Conservation (phyloP, 1,140 invertebrate species). For the Anoplophora glabripennis region DNA sequence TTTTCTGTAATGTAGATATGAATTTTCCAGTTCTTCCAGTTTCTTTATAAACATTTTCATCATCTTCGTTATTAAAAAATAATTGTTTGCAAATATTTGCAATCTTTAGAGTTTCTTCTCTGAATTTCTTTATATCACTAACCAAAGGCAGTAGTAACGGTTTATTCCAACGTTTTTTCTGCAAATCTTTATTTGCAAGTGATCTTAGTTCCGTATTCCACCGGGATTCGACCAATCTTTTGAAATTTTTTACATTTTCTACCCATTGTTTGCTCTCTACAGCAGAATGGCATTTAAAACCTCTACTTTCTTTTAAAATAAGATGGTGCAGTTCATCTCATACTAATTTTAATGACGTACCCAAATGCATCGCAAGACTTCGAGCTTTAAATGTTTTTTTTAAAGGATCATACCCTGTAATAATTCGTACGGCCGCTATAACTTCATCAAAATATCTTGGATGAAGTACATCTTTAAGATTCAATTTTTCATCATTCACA, state of each 20-base stretch:
- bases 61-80: slow-evolving; percentile 2
- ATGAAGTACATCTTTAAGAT: slow-evolving; percentile 21
- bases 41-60: slow-evolving; percentile 16
- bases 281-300: slow-evolving; percentile 24
- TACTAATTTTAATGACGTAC: slow-evolving; percentile 22
- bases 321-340: slow-evolving; percentile 24
- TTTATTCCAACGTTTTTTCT: slow-evolving; percentile 31
- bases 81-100: not conserved
- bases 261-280: slow-evolving; percentile 15
- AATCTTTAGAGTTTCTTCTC: slow-evolving; percentile 3
- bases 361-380: slow-evolving; percentile 27
- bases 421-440: slow-evolving; percentile 15
- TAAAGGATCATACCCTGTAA: slow-evolving; percentile 21
- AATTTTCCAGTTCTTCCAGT: too few relatives aligned
- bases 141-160: slow-evolving; percentile 30
- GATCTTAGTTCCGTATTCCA: slow-evolving; percentile 28
- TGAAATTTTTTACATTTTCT: slow-evolving; percentile 28
- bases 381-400: slow-evolving; percentile 25
- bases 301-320: slow-evolving; percentile 23
- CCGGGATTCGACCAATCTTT: slow-evolving; percentile 19
- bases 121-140: slow-evolving; percentile 21
- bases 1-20: too few relatives aligned
- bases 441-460: slow-evolving; percentile 26
- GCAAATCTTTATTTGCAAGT: slow-evolving; percentile 31
- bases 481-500: slow-evolving; percentile 18